Evolutionary conservation across 2,113 vertebrate species (phyloP).

Genomic region (Sterna hirundo): DNA sequence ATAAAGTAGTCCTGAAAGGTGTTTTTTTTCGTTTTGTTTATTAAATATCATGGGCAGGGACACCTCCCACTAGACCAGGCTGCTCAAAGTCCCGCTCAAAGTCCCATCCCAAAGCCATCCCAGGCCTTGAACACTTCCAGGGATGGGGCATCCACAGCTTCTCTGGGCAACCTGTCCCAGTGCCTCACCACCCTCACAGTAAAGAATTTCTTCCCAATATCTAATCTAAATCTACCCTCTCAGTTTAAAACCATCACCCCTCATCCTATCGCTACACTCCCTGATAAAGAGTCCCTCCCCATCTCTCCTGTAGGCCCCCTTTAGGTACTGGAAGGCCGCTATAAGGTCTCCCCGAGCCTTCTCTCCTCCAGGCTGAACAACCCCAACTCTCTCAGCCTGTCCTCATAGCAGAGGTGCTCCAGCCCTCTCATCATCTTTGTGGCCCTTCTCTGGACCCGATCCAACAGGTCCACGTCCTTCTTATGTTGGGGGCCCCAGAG

Average conservation of each 20-base stretch:
- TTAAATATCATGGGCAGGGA: not conserved
- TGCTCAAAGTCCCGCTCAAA: not conserved
- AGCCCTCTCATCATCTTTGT: not conserved
- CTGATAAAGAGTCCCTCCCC: not conserved
- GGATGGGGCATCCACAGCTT: not conserved
- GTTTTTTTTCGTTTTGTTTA: not conserved
- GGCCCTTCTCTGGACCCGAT: not conserved
- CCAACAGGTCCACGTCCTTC: not conserved
- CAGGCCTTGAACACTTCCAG: not conserved
- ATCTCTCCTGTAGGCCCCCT: not conserved
- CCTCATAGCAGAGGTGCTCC: not conserved
- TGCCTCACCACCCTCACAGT: not conserved
- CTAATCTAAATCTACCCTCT: not conserved
- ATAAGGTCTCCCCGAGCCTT: not conserved
- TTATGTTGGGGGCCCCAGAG: not conserved
- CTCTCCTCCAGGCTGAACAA: not conserved
- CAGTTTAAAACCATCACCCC: not conserved
- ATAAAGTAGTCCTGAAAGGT: not conserved
- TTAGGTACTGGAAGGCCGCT: not conserved
- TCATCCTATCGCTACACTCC: not conserved
- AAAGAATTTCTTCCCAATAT: not conserved
- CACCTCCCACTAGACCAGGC: not conserved
- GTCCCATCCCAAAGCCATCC: too few relatives aligned
- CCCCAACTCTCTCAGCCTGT: not conserved
- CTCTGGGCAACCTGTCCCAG: not conserved